Evolutionary conservation across 92 coral and sea anemone species (phyloP).

Genomic region (Blastomussa wellsi): DNA sequence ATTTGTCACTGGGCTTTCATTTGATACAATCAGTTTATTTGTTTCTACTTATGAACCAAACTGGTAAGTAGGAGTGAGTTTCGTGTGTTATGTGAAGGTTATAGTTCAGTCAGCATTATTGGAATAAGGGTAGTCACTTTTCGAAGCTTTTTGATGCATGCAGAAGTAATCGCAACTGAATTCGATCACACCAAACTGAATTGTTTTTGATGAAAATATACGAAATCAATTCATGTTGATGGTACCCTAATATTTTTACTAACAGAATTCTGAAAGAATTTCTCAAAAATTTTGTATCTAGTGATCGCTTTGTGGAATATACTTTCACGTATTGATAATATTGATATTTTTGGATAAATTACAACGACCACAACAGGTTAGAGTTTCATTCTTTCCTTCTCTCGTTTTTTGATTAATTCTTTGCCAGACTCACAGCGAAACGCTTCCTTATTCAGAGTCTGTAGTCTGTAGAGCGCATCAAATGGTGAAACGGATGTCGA

Average conservation of each 20-base stretch:
- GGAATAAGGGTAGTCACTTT: neutral
- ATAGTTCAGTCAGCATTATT: neutral
- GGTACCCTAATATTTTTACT: neutral
- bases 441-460: too few relatives aligned
- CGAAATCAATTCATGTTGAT: neutral
- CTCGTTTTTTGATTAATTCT: neutral
- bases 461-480: too few relatives aligned
- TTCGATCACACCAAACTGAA: neutral
- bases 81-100: neutral
- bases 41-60: neutral
- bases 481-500: neutral
- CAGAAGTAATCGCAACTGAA: neutral
- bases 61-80: neutral
- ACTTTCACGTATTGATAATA: neutral
- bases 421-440: too few relatives aligned
- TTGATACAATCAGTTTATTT: neutral
- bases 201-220: too few relatives aligned
- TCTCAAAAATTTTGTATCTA: neutral
- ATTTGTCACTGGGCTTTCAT: neutral
- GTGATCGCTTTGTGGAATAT: neutral
- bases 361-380: neutral
- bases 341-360: neutral
- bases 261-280: neutral
- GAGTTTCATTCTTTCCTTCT: neutral
- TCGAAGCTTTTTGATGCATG: neutral